Conservation (phyloP, 1,140 invertebrate species). For the Diploscapter pachys region DNA sequence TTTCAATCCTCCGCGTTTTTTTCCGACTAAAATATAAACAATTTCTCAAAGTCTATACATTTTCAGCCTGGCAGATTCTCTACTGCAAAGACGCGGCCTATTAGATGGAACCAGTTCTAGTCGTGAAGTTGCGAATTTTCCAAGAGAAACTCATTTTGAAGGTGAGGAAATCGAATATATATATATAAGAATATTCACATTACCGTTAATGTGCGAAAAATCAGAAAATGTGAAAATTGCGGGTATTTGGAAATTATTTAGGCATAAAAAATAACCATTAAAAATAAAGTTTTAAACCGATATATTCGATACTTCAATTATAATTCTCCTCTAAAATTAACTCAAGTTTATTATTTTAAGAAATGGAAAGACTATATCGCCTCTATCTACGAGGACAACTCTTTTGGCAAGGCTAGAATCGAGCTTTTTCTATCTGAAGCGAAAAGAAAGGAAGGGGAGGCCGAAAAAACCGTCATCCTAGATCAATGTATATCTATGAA, state of each 20-base stretch:
- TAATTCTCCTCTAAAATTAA: background rate
- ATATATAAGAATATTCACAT: no score
- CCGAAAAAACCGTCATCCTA: constrained; percentile 11
- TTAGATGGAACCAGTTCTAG: constrained; percentile 9
- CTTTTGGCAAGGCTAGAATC: constrained; percentile 13
- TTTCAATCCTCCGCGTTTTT: no score
- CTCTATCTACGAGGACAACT: constrained; percentile 5
- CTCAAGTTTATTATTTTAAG: constrained; percentile 5
- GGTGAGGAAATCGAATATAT: background rate
- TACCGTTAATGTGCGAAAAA: no score
- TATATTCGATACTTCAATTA: background rate
- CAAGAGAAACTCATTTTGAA: constrained; percentile 17
- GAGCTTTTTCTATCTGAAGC: constrained; percentile 9
- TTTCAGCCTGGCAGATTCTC: no score
- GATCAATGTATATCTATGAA: constrained; percentile 9
- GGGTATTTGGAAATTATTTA: no score
- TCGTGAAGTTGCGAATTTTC: constrained; percentile 8
- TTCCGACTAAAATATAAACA: no score
- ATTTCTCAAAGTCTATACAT: no score
- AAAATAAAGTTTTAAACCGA: background rate
- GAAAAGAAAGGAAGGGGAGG: constrained; percentile 7
- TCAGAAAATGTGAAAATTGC: no score
- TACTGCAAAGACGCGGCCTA: no score
- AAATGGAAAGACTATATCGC: constrained; percentile 24
- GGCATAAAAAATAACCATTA: background rate